phyloP scores from a whole-genome alignment of 2,797 vertebrate genomes.

The Eidolon dupreanum region DNA sequence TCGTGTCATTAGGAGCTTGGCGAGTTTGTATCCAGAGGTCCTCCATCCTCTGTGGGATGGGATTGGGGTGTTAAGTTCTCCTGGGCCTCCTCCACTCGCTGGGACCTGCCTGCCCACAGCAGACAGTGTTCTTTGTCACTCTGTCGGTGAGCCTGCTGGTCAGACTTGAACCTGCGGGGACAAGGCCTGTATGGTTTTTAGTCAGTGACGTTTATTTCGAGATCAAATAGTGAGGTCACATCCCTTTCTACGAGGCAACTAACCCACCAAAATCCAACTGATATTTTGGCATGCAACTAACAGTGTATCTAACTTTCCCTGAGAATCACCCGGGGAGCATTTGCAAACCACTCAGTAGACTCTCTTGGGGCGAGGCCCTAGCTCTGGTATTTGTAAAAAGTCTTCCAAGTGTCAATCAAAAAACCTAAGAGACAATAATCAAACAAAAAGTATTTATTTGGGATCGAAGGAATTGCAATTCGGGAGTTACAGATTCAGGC shows the following conservation, averaged over 20 bases:
- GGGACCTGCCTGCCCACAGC: not conserved
- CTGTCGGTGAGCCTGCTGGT: not conserved
- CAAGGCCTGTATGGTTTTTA: not conserved
- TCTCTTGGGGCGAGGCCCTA: not conserved
- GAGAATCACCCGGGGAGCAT: not conserved
- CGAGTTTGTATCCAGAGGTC: not conserved
- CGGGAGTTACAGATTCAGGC: not conserved
- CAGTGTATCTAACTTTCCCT: not conserved
- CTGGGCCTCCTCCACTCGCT: not conserved
- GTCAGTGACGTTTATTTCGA: not conserved
- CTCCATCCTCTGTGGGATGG: not conserved
- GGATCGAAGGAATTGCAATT: not conserved
- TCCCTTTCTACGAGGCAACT: not conserved
- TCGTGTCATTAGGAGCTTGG: not conserved
- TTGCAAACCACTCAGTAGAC: not conserved
- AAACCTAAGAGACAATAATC: not conserved
- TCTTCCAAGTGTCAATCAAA: not conserved
- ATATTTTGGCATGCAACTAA: not conserved
- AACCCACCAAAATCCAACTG: not conserved
- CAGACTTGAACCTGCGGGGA: not conserved
- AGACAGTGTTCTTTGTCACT: not conserved
- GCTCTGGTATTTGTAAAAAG: not conserved
- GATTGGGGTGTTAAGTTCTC: not conserved
- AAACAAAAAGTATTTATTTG: not conserved
- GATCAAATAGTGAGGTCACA: not conserved